phyloP scores from a whole-genome alignment of 1,140 invertebrate species.

The Colletes latitarsis region DNA sequence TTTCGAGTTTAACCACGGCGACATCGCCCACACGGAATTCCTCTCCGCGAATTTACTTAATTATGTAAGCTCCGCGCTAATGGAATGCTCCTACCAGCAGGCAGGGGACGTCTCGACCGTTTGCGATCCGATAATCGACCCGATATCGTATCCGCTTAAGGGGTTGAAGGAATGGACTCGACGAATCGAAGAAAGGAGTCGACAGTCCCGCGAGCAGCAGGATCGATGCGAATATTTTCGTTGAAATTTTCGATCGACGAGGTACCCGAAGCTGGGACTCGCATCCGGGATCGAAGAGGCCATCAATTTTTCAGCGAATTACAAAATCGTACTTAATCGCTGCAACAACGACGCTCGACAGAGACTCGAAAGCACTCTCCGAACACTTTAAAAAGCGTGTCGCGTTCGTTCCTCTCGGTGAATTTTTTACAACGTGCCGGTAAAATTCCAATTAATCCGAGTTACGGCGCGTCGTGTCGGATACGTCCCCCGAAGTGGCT shows the following conservation, averaged over 20 bases:
- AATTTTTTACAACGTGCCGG: too few species aligned
- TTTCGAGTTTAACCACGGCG: constrained; percentile 16
- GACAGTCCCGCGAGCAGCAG: too few species aligned
- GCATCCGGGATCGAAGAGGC: too few species aligned
- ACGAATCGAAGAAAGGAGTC: too few species aligned
- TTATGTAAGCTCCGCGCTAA: not conserved
- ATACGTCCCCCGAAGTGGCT: not conserved
- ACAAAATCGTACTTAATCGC: not conserved
- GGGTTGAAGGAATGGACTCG: too few species aligned
- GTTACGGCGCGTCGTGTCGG: not conserved
- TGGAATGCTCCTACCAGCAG: not conserved
- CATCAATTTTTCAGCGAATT: not conserved
- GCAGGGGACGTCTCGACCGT: not conserved
- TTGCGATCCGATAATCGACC: not conserved
- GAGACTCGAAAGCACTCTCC: too few species aligned
- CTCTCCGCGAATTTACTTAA: not conserved
- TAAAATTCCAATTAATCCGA: constrained; percentile 37
- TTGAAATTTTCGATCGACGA: too few species aligned
- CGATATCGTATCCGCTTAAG: too few species aligned
- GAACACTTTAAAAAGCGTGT: not conserved
- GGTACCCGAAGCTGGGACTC: too few species aligned
- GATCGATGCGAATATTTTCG: too few species aligned
- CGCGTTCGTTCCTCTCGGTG: not conserved
- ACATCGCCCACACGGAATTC: not conserved
- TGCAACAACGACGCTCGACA: too few species aligned